Base-by-base conservation (phyloP, 2,888 invertebrate genomes). In the Nasonia oneida region DNA sequence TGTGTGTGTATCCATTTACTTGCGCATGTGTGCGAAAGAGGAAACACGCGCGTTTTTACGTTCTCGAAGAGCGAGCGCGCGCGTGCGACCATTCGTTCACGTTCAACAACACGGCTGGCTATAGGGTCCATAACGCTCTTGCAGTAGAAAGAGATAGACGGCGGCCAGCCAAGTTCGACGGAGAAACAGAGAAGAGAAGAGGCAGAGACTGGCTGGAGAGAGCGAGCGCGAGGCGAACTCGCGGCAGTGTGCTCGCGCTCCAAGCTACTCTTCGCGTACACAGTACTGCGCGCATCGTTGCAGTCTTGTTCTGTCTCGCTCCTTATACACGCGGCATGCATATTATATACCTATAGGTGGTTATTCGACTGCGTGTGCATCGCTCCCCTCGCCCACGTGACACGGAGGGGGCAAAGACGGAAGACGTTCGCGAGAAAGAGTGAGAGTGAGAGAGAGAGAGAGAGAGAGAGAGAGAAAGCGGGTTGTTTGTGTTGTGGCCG, bases 31-130 rank as follows among this genome's bases (percentile, higher is more conserved):
- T 39, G 71, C 37, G 71, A 76, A 33, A 77, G 77, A 76, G 76
- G 76, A 76, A 76, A 76, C 76, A 57, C 57, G 37, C 76, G 76
- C 33, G 76, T 57, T 76, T 75, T 76, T 76, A 57, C 76, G 76
- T 73, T n/a, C 42, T 39, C 71, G 71, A 3, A 18, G 71, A 71
- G 71, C 71, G 57, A 71, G 61, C 61, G 61, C 18, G 61, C 23
- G 23, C n/a, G 61, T 23, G 6, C 61, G 61, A 15, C 18, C 61
- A 15, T 61, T 61, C 61, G 61, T 61, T 61, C n/a, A 10, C 64
- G 64, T 64, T 64, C 1, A 73, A 73, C 47, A 42, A 73, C 73
- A 73, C 42, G 39, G 64, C 64, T 23, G n/a, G 61, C 61, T 64
- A n/a, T n/a, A 29, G 10, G 29, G 42, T 39, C 73, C 18, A 57